Base-by-base conservation (phyloP, 2,797 vertebrate genomes). In the Decapterus maruadsi region DNA sequence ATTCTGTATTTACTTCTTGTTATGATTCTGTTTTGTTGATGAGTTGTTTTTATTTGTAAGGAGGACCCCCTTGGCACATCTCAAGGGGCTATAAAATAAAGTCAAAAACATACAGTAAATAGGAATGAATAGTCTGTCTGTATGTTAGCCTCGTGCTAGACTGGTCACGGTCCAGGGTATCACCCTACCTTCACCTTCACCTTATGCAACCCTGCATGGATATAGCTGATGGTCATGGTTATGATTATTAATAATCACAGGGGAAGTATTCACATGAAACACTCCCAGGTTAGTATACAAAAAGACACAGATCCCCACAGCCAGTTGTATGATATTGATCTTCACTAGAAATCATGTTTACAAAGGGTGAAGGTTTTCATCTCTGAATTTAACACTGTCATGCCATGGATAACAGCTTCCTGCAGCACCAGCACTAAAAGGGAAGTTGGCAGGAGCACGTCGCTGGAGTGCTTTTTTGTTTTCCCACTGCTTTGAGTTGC, bases 361-460 rank as follows among this genome's bases (percentile, higher is more conserved):
- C 8, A 61, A 43, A 20, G 38, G 74, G 14, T 17, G 9, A 50
- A 43, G 22, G 50, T 64, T 64, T 68, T 54, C 11, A 62, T 68
- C 55, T 46, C 45, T 36, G 48, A 72, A 19, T 72, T 58, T 46
- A 26, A 26, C 13, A n/a, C 1, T 36, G 64, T 53, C 38, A n/a
- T 59, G 11, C 9, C 17, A 12, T 12, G 48, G 29, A 60, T 62
- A 56, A 60, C 50, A 11, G 16, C 63, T 74, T 72, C 59, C 56
- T 75, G 60, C 51, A 51, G n/a, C n/a, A 51, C 31, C 26, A 31
- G 13, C 55, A 55, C 68, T 81, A 34, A 69, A 36, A 54, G 48
- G n/a, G 46, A 40, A 43, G 26, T 55, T 66, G 57, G 65, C 59
- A 74, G 46, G 9, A 55, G 55, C n/a, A 16, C 14, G 36, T n/a